A percentile compares a stretch with the other conserved stretches of the same genome.
phyloP scores from a whole-genome alignment of 2,113 vertebrate species.

The Myxocyprinus asiaticus region DNA sequence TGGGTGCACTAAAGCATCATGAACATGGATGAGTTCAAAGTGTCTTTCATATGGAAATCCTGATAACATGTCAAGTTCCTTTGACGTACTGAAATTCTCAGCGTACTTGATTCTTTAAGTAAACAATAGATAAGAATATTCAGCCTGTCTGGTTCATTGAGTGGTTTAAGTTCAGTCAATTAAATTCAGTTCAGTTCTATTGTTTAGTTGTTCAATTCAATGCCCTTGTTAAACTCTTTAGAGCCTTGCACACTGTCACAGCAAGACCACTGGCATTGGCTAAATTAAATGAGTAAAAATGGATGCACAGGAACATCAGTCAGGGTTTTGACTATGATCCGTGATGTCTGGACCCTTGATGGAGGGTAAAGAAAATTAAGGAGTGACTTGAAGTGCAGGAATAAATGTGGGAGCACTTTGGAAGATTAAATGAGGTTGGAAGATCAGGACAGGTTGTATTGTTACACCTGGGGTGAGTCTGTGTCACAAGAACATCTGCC shows the following conservation, averaged over 20 bases:
- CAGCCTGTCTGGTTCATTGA: background rate
- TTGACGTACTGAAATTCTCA: background rate
- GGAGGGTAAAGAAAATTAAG: slow-evolving; percentile 39
- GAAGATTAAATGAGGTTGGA: slow-evolving; percentile 52
- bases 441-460: slow-evolving; percentile 47
- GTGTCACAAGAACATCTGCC: slow-evolving; percentile 52
- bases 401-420: slow-evolving; percentile 51
- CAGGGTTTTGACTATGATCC: slow-evolving; percentile 48
- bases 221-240: slow-evolving; percentile 18
- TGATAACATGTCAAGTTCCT: slow-evolving; percentile 1
- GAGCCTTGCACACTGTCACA: slow-evolving; percentile 12
- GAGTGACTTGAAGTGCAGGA: slow-evolving; percentile 35
- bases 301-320: background rate
- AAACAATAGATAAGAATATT: background rate
- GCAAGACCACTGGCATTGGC: slow-evolving; percentile 45
- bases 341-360: background rate
- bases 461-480: slow-evolving; percentile 42
- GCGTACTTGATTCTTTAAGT: background rate
- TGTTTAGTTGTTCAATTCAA: background rate
- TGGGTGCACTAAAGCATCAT: slow-evolving; percentile 16
- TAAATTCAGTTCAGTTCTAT: background rate
- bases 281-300: slow-evolving; percentile 42
- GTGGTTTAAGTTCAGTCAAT: background rate
- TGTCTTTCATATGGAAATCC: slow-evolving; percentile 4
- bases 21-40: slow-evolving; percentile 7